Evolutionary conservation across 2,888 invertebrate species (phyloP), one percentile per base, ranked within the genome.

Genomic region (Nemurella pictetii): DNA sequence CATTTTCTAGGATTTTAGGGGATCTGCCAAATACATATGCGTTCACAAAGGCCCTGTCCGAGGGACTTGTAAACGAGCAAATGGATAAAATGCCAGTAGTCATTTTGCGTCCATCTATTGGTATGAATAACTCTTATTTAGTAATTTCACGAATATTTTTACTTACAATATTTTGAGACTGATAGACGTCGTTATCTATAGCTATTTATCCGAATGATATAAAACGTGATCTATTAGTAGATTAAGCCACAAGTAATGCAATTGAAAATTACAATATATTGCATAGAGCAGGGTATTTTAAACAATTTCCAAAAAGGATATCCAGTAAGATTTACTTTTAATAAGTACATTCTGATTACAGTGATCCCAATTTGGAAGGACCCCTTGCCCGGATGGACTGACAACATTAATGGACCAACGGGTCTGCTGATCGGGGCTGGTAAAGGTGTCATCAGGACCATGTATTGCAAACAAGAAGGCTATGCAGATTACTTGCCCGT

Each of bases 321-420:
- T n/a, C n/a, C n/a, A n/a, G n/a, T n/a, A n/a, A n/a, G n/a, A n/a
- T n/a, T n/a, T n/a, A n/a, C n/a, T n/a, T n/a, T n/a, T n/a, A n/a
- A n/a, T n/a, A n/a, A n/a, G n/a, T n/a, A n/a, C n/a, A 32, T 55
- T 78, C 15, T 81, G 25, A 5, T 75, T 78, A 9, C 85, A 94
- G 95, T 98, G 28, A 96, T 98, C 85, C 98, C 98, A 0, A 93
- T 96, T 78, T 96, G 95, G 95, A 94, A 94, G 88, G 96, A 96
- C 86, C 97, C 97, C 0, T 89, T 96, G 0, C 96, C 96, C 0
- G 98, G 96, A 5, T 96, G 98, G 98, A 96, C 97, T 0, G 98
- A 98, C 89, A 98, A 98, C 88, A 95, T 97, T 84, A 98, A 98
- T 88, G 98, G 98, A n/a, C 97, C 98, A 0, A 95, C 95, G 0